Evolutionary conservation across 2,797 vertebrate species (phyloP).

Genomic region (Myotis planiceps): DNA sequence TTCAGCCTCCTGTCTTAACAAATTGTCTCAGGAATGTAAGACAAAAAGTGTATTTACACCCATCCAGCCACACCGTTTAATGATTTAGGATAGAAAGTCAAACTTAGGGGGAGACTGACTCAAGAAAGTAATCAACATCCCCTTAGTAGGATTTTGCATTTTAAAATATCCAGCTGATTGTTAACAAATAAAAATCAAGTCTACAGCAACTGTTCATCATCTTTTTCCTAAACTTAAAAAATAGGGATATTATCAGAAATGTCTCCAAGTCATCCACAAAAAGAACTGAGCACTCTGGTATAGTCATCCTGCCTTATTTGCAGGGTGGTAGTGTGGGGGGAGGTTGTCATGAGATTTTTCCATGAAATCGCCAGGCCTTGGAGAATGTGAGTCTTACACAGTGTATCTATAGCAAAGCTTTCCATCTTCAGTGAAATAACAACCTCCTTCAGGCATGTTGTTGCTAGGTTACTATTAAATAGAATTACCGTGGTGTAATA

Average conservation of each 20-base stretch:
- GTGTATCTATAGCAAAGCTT: not conserved
- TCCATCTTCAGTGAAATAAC: constrained; percentile 14
- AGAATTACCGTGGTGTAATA: constrained; percentile 47
- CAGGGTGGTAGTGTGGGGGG: too few relatives aligned
- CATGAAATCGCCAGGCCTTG: not conserved
- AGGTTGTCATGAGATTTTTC: not conserved
- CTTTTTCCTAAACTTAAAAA: not conserved
- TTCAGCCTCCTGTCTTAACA: constrained; percentile 19
- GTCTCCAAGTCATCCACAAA: not conserved
- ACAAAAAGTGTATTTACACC: constrained; percentile 25
- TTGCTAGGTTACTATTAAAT: constrained; percentile 72
- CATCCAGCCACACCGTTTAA: not conserved
- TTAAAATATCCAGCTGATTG: not conserved
- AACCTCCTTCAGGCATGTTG: constrained; percentile 35
- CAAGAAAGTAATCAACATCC: not conserved
- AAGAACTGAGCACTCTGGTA: not conserved
- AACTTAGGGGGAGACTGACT: not conserved
- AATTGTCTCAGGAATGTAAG: constrained; percentile 25
- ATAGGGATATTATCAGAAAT: not conserved
- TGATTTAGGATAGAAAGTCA: constrained; percentile 5
- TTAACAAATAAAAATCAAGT: constrained; percentile 25
- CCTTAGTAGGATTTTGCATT: not conserved
- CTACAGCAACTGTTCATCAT: not conserved
- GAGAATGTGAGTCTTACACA: constrained; percentile 22
- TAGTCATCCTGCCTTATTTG: not conserved